Evolutionary conservation across 2,113 vertebrate genomes (phyloP), one percentile per base, ranked within the genome.

Genomic region (Dipodomys ordii): DNA sequence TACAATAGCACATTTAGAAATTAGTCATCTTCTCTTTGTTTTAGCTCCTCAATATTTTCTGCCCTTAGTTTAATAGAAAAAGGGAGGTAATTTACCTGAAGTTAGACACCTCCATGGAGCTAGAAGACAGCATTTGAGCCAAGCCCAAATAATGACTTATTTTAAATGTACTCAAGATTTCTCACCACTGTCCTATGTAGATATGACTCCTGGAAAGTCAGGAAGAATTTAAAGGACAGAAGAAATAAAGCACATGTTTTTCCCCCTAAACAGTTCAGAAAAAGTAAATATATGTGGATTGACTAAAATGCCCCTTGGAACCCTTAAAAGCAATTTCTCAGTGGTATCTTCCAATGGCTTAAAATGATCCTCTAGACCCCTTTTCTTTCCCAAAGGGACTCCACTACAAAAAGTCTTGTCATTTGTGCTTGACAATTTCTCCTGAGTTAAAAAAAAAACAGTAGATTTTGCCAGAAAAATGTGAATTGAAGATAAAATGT

Each of bases 371-470:
- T 90, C 35, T 49, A 49, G 88, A 82, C 4, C 71, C 35, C 28
- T 88, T 68, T 79, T 89, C n/a, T 65, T 96, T 90, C 71, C 86
- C 83, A 93, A 88, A 86, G 76, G 46, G 74, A 80, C 69, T 73
- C 94, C 13, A 67, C 32, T 72, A 72, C 85, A 85, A 46, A 95
- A 96, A 90, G 79, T 46, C 35, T 35, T 87, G 76, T 83, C 87
- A 90, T 79, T 71, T 85, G 79, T 77, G 72, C 94, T 96, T 88
- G 60, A 79, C 71, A 88, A 83, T 94, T 95, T 90, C 82, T 94
- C 85, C 85, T 83, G 62, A 93, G 73, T 69, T 69, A 71, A 90
- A 93, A 62, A 78, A 83, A 35, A 9, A 68, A 68, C 72, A 65
- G 32, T 7, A n/a, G 46, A 84, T 77, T 39, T 81, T 78, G 49